phyloP scores from a whole-genome alignment of 2,888 invertebrate genomes.

The Sphecodes monilicornis region DNA sequence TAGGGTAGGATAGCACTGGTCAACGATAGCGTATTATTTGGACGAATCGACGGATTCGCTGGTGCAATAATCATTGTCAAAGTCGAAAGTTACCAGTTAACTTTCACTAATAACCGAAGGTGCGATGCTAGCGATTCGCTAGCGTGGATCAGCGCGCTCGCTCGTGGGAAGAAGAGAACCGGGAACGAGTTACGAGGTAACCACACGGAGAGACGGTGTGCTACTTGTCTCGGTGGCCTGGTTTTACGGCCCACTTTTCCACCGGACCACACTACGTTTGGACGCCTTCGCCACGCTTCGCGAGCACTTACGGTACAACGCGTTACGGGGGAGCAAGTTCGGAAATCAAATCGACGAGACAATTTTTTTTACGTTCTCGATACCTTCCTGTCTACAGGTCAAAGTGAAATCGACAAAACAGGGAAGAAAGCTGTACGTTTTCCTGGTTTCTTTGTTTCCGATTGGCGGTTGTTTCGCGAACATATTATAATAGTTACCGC shows the following conservation, averaged over 20 bases:
- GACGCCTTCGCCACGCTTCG: conserved; percentile 72
- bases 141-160: conserved; percentile 61
- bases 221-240: conserved; percentile 84
- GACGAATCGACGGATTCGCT: conserved; percentile 13
- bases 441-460: background rate
- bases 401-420: background rate
- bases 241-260: conserved; percentile 83
- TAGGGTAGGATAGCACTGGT: background rate
- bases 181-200: conserved; percentile 41
- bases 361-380: background rate
- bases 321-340: conserved; percentile 28
- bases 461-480: background rate
- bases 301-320: conserved; percentile 60
- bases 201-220: conserved; percentile 70
- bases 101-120: conserved; percentile 81
- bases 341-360: conserved; percentile 18
- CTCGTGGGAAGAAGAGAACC: conserved; percentile 40
- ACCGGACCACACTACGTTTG: conserved; percentile 75
- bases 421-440: background rate
- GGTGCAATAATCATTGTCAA: conserved; percentile 56
- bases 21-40: background rate
- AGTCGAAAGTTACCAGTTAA: conserved; percentile 81
- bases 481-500: background rate
- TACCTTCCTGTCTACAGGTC: background rate
- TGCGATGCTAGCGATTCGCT: conserved; percentile 59